Evolutionary conservation across 2,113 vertebrate genomes (phyloP), one percentile per base, ranked within the genome.

Genomic region (Gadus chalcogrammus): DNA sequence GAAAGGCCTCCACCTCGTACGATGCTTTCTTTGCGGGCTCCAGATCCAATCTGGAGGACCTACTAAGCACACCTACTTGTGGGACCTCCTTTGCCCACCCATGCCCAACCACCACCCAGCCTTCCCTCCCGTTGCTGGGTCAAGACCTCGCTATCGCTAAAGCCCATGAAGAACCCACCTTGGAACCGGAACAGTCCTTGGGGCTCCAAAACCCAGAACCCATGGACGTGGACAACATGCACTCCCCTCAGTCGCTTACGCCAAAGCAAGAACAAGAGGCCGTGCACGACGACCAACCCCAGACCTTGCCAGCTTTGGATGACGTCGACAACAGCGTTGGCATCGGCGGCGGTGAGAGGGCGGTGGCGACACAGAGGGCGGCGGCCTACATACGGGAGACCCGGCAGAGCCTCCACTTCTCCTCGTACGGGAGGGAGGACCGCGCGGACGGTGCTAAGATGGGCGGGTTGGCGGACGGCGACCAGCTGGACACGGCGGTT

Each of bases 321-420:
- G 65, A 62, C 61, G 55, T 60, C 73, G 84, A 90, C 6, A 71
- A 53, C 18, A 20, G 52, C 64, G 65, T 20, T 7, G 67, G 62
- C 61, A 56, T 56, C n/a, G n/a, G 52, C 64, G 65, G 20, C 48
- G 67, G 77, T 83, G 81, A 91, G 84, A 72, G 86, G 83, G 74
- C 80, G 80, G 58, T 79, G 84, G 76, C 88, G 85, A 72, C 88
- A 73, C 64, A 89, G 82, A 67, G 83, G 90, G 17, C 85, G 85
- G 73, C 91, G 77, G 65, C 91, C 85, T 79, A 92, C 86, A 18
- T 83, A 84, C 59, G 91, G 72, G 90, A 91, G 74, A 83, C 85
- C 9, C 84, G 80, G 18, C 89, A 86, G 75, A 87, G 86, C 61
- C 82, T 85, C 78, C 71, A 85, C 59, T 88, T 86, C 62, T 70